Base-by-base conservation (phyloP, 2,888 invertebrate genomes). In the Dryadula phaetusa region DNA sequence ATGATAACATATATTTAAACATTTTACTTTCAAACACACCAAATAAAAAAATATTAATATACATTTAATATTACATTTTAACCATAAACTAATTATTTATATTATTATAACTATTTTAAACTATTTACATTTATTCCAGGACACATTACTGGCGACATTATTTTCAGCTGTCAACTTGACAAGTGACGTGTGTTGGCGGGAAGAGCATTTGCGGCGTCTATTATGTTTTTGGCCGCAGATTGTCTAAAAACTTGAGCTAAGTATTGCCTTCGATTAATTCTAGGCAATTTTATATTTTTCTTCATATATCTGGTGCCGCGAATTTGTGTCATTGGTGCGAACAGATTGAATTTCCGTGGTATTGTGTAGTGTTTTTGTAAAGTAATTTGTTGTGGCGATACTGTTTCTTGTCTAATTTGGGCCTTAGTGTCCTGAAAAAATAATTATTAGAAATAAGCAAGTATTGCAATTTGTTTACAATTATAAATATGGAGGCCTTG, bases 161-260 rank as follows among this genome's bases (percentile, higher is more conserved):
- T 28, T n/a, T 8, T 32, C 1, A 16, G 2, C 10, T 52, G 52
- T 52, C 32, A 34, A 20, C n/a, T 66, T 66, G 20, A 49, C 47
- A 5, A 40, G 4, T 25, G 25, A 14, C 6, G 32, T 6, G 37
- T 37, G 53, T 54, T 62, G 46, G 28, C 32, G 18, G 60, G 44
- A 28, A 32, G 18, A 12, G 32, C 73, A 40, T 75, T 80, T 0
- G 79, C 75, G 0, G 83, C 83, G 0, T 74, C 69, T 58, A 78
- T 69, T 8, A 86, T 61, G 64, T 79, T 86, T 47, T 82, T 79
- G 0, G 84, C 66, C 0, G 83, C 84, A 0, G 81, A 77, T 40
- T 82, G 76, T 54, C 76, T 82, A 2, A 83, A 74, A 0, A 77
- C 69, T 25, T 84, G 82, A 0, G 82, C 79, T 68, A 82, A 72